Evolutionary conservation across 2,113 vertebrate species (phyloP).

Genomic region (Noctilio leporinus): DNA sequence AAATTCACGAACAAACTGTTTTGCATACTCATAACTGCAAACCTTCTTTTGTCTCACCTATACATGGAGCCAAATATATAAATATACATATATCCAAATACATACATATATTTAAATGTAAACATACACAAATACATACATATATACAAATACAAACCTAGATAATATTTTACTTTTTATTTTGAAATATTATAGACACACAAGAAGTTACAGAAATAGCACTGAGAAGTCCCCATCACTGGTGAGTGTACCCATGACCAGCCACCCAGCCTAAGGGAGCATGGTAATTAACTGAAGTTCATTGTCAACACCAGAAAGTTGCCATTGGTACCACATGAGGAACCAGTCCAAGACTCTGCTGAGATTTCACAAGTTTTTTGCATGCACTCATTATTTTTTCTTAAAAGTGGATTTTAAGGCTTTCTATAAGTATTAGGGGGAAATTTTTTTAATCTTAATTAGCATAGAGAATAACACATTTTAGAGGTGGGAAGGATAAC

Average conservation of each 20-base stretch:
- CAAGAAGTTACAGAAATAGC: neutral
- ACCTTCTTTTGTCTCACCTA: no score
- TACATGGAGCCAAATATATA: neutral
- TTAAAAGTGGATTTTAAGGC: neutral
- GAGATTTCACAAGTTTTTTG: neutral
- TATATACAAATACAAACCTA: no score
- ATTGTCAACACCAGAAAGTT: neutral
- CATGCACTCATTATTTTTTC: neutral
- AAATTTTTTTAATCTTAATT: neutral
- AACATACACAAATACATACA: neutral
- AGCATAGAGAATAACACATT: neutral
- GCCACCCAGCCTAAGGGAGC: neutral
- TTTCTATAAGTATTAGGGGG: neutral
- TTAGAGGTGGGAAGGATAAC: neutral
- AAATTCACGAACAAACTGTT: no score
- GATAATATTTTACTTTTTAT: neutral
- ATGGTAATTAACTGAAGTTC: neutral
- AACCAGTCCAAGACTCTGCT: neutral
- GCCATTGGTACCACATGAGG: fast-evolving
- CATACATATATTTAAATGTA: neutral
- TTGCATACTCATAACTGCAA: no score
- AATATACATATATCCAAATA: neutral
- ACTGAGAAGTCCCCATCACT: neutral
- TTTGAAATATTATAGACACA: neutral
- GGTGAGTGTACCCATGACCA: neutral